Percentiles rank a stretch among this genome's conserved stretches.
These are phyloP conservation scores for Calliphora vomitoria DNA, from an alignment of 2,888 invertebrate species.

Conservation along the genomic window DNA sequence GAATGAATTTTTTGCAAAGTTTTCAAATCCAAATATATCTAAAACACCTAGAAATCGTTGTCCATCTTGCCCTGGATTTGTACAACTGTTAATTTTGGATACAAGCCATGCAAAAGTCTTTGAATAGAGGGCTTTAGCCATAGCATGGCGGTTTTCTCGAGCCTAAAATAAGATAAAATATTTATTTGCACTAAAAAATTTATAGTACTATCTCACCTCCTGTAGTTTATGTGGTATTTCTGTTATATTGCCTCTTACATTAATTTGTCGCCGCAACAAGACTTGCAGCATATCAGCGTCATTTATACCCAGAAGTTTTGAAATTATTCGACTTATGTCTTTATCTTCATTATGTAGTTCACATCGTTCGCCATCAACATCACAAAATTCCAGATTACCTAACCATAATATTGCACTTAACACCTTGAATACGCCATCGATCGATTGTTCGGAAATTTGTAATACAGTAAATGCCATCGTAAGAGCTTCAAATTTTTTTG, in stretches of 20 bases:
- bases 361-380: constrained; percentile 94
- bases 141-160: constrained; percentile 95
- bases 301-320: constrained; percentile 90
- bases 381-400: constrained; percentile 93
- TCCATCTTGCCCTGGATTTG: constrained; percentile 94
- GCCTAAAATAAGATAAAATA: constrained; percentile 86
- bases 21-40: constrained; percentile 97
- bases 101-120: constrained; percentile 96
- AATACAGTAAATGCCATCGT: constrained; percentile 94
- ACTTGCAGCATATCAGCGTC: constrained; percentile 91
- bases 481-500: constrained; percentile 91
- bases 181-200: neutral
- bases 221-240: constrained; percentile 95
- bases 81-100: constrained; percentile 95
- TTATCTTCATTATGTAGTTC: constrained; percentile 90
- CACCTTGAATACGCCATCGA: constrained; percentile 95
- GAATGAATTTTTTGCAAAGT: constrained; percentile 95
- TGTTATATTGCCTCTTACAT: constrained; percentile 96
- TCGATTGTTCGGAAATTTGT: constrained; percentile 93
- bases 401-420: constrained; percentile 95
- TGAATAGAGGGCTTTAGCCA: constrained; percentile 96
- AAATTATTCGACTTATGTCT: constrained; percentile 90
- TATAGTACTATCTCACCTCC: constrained; percentile 86
- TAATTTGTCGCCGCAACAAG: constrained; percentile 92
- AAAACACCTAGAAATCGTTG: constrained; percentile 93